These are phyloP conservation scores for Axinella damicornis DNA, from an alignment of 37 sponge, comb jelly and placozoan species.

Conservation along the genomic window DNA sequence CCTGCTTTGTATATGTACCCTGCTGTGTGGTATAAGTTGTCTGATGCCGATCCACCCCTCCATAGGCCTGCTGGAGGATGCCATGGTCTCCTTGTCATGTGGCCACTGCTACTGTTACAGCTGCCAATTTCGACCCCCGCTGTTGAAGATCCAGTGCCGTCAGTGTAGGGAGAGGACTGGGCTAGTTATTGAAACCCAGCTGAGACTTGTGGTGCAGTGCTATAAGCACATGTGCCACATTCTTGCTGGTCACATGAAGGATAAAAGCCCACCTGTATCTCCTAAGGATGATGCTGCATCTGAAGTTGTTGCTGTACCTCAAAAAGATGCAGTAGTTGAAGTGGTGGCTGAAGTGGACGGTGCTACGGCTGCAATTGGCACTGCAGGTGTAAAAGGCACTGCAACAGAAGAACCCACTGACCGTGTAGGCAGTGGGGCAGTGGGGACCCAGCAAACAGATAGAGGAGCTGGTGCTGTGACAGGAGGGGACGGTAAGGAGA, in stretches of 20 bases:
- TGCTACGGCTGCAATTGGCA: neutral
- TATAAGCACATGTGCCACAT: constrained; percentile 65
- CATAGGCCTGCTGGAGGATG: constrained; percentile 56
- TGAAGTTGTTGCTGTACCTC: too few relatives aligned
- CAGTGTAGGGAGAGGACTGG: constrained; percentile 75
- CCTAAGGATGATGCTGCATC: neutral
- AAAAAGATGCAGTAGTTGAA: too few relatives aligned
- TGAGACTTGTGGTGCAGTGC: constrained; percentile 67
- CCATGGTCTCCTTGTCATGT: constrained; percentile 79
- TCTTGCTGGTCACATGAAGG: constrained; percentile 10
- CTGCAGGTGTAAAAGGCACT: neutral
- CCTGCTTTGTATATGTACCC: too few relatives aligned
- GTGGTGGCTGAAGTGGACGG: neutral
- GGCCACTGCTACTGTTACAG: constrained; percentile 81
- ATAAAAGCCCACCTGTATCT: neutral
- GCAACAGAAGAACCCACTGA: neutral
- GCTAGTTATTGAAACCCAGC: constrained; percentile 53
- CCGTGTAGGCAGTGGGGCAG: neutral
- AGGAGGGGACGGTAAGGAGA: neutral
- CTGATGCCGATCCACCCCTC: too few relatives aligned
- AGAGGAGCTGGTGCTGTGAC: neutral
- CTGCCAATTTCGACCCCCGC: constrained; percentile 67
- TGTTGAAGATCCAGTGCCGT: constrained; percentile 74
- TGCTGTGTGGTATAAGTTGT: too few relatives aligned
- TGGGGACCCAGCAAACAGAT: neutral